Base-by-base conservation (phyloP, 2,113 vertebrate species). In the Antechinus stuartii region DNA sequence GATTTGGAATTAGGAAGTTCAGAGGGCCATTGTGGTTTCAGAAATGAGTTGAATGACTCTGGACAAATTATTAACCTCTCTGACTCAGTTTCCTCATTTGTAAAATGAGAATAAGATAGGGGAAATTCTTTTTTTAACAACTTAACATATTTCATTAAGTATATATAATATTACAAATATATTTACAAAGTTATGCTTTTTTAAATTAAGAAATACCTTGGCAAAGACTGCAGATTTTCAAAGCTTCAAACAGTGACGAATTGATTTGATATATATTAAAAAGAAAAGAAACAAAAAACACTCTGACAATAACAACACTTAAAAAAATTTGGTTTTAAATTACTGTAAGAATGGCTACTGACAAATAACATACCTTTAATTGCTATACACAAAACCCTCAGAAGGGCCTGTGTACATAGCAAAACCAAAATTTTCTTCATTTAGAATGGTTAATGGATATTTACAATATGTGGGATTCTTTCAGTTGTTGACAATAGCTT, bases 141-240 rank as follows among this genome's bases (percentile, higher is more conserved):
- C 98, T 98, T 98, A 97, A 98, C 98, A 98, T 98, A 97, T 98
- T 99, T 99, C 98, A 99, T 99, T 91, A 98, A 98, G 98, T 98
- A 96, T 98, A 98, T 98, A 98, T 97, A 97, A 97, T 98, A 97
- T 97, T 97, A 98, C 98, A 99, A 98, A 96, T 97, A 90, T 99
- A 98, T 99, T 98, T 99, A 99, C 98, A 98, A 98, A 99, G 98
- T 98, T 89, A 98, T 98, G 10, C 9, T 52, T 96, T 97, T 98
- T 98, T 98, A 99, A 99, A 98, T 98, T 52, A 98, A 98, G 98
- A 98, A 97, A 96, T 97, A 98, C 91, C 53, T 97, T 96, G 91
- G 97, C 98, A 98, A 98, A 99, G 97, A 97, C 96, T 98, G 98
- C 97, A 98, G 98, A 98, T 98, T 98, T 98, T 98, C 98, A 97